These are phyloP conservation scores for Cherax destructor DNA, from an alignment of 1,140 invertebrate genomes.

Conservation along the genomic window DNA sequence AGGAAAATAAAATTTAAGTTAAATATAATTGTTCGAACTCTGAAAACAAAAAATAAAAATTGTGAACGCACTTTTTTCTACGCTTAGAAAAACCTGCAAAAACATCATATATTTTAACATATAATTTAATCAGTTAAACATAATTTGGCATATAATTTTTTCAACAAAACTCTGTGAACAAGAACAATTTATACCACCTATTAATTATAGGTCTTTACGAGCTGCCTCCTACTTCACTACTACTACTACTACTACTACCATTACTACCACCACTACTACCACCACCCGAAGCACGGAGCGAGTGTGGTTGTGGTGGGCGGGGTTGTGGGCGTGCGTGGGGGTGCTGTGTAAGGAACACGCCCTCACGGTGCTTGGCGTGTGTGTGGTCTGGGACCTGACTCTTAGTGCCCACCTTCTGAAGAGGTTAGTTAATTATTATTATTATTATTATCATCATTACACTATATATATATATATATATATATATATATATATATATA, in stretches of 20 bases:
- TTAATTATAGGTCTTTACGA: neutral
- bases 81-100: too few species aligned
- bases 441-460: neutral
- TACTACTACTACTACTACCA: neutral
- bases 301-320: conserved; percentile 38
- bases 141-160: too few species aligned
- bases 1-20: too few species aligned
- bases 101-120: too few species aligned
- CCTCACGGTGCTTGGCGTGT: conserved; percentile 39
- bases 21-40: too few species aligned
- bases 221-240: neutral
- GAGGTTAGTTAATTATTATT: conserved; percentile 3
- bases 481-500: neutral
- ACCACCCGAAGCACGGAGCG: neutral
- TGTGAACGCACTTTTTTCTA: too few species aligned
- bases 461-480: neutral
- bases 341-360: conserved; percentile 48
- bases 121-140: too few species aligned
- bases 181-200: neutral
- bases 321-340: conserved; percentile 42
- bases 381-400: conserved; percentile 22
- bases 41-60: too few species aligned
- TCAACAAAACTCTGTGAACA: too few species aligned
- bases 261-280: neutral
- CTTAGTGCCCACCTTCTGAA: neutral